phyloP scores from a whole-genome alignment of 2,888 invertebrate genomes.

The Xestobium rufovillosum region DNA sequence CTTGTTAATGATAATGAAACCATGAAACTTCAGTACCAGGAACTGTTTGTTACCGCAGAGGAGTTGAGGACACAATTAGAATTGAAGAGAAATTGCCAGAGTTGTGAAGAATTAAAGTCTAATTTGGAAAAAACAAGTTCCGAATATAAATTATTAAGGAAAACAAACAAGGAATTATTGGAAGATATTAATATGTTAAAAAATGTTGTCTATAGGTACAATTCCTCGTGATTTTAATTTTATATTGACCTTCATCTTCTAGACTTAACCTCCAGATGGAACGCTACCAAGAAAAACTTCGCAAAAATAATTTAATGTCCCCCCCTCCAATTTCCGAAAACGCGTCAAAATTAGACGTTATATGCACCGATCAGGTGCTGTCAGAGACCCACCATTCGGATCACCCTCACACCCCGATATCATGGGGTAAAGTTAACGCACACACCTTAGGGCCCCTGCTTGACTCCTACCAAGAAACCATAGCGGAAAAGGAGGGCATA shows the following conservation, averaged over 20 bases:
- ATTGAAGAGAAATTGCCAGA: conserved; percentile 42
- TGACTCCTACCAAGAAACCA: conserved; percentile 71
- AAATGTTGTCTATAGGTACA: conserved; percentile 62
- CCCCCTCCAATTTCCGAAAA: conserved; percentile 3
- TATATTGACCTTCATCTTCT: too few relatives aligned
- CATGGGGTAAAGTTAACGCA: conserved; percentile 51
- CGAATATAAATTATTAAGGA: conserved; percentile 46
- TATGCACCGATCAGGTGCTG: conserved; percentile 15
- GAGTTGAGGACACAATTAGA: conserved; percentile 47
- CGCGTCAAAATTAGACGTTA: not conserved
- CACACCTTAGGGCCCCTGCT: conserved; percentile 65
- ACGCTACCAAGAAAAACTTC: conserved; percentile 64
- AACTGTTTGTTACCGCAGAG: conserved; percentile 47
- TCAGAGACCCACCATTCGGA: conserved; percentile 37
- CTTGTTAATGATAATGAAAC: conserved; percentile 56
- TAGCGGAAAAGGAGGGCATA: conserved; percentile 67
- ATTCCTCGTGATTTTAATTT: conserved; percentile 6
- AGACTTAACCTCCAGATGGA: conserved; percentile 72
- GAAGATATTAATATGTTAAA: conserved; percentile 69
- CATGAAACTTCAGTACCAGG: conserved; percentile 47
- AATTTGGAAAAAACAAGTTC: conserved; percentile 47
- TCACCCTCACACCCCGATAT: conserved; percentile 42
- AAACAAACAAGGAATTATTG: conserved; percentile 51
- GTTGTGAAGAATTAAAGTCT: conserved; percentile 44
- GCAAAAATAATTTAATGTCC: conserved; percentile 33